Conservation (phyloP, 2,888 invertebrate species). For the Acleris emargana region DNA sequence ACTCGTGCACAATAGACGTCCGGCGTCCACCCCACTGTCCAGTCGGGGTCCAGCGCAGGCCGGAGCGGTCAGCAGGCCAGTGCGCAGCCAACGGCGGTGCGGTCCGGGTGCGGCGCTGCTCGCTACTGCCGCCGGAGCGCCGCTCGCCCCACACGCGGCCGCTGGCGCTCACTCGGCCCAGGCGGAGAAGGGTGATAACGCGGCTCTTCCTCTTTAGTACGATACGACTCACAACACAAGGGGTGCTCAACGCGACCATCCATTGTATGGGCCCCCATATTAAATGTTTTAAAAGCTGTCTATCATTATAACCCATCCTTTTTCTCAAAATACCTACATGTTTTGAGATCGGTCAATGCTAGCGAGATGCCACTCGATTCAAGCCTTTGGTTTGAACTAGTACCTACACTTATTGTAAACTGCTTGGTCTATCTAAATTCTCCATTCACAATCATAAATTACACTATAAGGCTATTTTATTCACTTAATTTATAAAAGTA, state of each 20-base stretch:
- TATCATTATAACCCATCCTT: neutral
- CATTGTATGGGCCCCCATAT: slow-evolving; percentile 24
- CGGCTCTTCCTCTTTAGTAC: slow-evolving; percentile 66
- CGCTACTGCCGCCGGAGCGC: slow-evolving; percentile 68
- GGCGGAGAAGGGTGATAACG: slow-evolving; percentile 78
- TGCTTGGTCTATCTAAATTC: neutral
- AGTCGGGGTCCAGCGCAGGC: slow-evolving; percentile 56
- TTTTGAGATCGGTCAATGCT: too few relatives aligned
- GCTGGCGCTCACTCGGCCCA: slow-evolving; percentile 57
- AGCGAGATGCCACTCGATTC: too few relatives aligned
- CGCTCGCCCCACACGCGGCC: slow-evolving; percentile 57
- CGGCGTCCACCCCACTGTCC: slow-evolving; percentile 56
- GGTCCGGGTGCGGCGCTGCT: slow-evolving; percentile 75
- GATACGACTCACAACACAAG: slow-evolving; percentile 48
- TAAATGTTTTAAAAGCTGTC: slow-evolving; percentile 6
- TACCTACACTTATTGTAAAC: neutral
- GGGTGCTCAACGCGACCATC: slow-evolving; percentile 58
- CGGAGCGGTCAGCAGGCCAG: slow-evolving; percentile 50
- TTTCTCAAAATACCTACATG: neutral
- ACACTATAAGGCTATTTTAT: neutral
- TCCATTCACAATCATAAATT: neutral
- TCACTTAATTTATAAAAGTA: slow-evolving; percentile 10
- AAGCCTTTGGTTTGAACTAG: too few relatives aligned
- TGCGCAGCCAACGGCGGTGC: slow-evolving; percentile 67
- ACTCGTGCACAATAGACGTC: slow-evolving; percentile 73